These are phyloP conservation scores for Corythornis madagascariensis DNA, from an alignment of 2,113 vertebrate species.

Conservation along the genomic window DNA sequence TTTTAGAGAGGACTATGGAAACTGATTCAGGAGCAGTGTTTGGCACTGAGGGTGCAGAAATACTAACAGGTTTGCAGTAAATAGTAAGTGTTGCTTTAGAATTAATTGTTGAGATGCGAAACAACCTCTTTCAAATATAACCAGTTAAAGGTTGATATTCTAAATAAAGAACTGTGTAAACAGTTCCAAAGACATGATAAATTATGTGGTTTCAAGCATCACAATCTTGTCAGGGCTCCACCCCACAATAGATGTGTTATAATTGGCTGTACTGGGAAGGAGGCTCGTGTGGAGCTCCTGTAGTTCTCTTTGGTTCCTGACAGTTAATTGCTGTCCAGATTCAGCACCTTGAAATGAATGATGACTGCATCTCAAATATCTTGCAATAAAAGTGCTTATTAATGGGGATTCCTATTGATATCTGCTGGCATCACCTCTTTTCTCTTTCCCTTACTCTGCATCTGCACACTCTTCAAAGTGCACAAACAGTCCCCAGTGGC, in stretches of 20 bases:
- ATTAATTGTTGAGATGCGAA: background rate
- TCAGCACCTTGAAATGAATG: background rate
- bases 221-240: background rate
- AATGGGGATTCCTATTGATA: background rate
- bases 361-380: background rate
- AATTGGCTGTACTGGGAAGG: background rate
- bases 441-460: background rate
- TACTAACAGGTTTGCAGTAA: background rate
- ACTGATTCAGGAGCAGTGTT: background rate
- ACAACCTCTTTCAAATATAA: background rate
- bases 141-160: fast-evolving
- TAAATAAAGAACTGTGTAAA: background rate
- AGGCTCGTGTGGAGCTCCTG: background rate
- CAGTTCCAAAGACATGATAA: background rate
- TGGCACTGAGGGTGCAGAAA: background rate
- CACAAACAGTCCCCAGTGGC: background rate
- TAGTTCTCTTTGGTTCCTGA: background rate
- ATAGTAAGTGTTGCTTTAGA: background rate
- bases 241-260: background rate
- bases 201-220: background rate
- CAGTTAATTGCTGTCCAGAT: background rate
- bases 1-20: background rate
- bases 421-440: background rate
- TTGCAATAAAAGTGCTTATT: background rate
- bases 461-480: background rate